A percentile compares a stretch with the other conserved stretches of the same genome.
phyloP scores from a whole-genome alignment of 2,113 vertebrate genomes.

The Hystrix cristata region DNA sequence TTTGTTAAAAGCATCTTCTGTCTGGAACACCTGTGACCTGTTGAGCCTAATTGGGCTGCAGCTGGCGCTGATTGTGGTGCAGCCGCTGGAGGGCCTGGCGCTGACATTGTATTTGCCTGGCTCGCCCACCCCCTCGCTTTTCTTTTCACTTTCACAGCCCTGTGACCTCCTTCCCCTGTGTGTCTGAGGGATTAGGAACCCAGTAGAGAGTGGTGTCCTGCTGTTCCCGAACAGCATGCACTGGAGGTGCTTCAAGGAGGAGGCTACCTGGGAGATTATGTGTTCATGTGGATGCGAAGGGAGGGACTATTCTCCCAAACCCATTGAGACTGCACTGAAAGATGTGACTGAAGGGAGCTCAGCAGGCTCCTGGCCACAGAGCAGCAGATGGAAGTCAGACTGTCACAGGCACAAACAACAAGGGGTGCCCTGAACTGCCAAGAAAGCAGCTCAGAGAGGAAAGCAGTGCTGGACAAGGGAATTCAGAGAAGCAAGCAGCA shows the following conservation, averaged over 20 bases:
- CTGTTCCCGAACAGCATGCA: slow-evolving; percentile 81
- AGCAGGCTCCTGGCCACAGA: slow-evolving; percentile 29
- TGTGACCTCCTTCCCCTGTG: slow-evolving; percentile 78
- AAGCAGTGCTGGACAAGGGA: not conserved
- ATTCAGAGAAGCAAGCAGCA: not conserved
- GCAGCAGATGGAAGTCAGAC: slow-evolving; percentile 17
- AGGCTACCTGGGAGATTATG: slow-evolving; percentile 82
- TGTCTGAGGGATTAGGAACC: slow-evolving; percentile 87
- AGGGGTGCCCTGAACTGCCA: not conserved
- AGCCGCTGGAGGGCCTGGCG: slow-evolving; percentile 78
- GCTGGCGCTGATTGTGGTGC: slow-evolving; percentile 85
- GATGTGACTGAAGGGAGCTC: not conserved
- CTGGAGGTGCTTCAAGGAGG: slow-evolving; percentile 82
- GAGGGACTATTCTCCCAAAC: slow-evolving; percentile 58
- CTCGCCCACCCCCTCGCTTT: not conserved
- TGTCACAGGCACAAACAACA: not conserved
- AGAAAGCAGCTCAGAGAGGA: not conserved
- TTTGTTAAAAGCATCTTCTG: slow-evolving; percentile 85
- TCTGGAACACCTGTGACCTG: slow-evolving; percentile 90
- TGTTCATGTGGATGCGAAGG: not conserved
- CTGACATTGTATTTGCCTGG: slow-evolving; percentile 84
- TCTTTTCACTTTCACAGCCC: slow-evolving; percentile 64
- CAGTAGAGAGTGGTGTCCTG: slow-evolving; percentile 84
- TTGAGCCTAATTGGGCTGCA: slow-evolving; percentile 89
- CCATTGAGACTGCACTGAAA: slow-evolving; percentile 62